phyloP scores from a whole-genome alignment of 2,888 invertebrate species.

The Bedellia somnulentella region DNA sequence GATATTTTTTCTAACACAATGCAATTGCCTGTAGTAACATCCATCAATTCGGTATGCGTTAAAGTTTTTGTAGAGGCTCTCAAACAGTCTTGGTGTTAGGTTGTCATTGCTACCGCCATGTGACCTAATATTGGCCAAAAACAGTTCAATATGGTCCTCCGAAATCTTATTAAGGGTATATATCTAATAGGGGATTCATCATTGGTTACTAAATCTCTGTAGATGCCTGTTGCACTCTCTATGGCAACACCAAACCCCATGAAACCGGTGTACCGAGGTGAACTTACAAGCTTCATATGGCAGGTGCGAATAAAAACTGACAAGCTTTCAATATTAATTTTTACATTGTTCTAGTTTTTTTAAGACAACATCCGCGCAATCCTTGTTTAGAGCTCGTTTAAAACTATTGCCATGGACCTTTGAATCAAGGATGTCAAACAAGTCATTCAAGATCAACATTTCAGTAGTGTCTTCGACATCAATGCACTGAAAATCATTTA shows the following conservation, averaged over 20 bases:
- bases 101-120: background rate
- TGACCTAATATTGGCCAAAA: background rate
- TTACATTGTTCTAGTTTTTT: background rate
- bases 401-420: background rate
- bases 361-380: background rate
- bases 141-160: background rate
- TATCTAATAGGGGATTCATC: background rate
- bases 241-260: background rate
- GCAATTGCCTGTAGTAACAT: too few species aligned
- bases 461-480: background rate
- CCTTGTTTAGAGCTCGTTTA: background rate
- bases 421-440: background rate
- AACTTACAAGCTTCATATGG: background rate
- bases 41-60: background rate
- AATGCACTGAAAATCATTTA: background rate
- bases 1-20: background rate
- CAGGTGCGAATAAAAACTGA: background rate
- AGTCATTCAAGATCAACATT: background rate
- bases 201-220: background rate
- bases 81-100: background rate
- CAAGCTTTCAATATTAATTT: background rate
- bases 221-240: background rate
- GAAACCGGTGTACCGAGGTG: background rate
- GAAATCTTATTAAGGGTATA: background rate
- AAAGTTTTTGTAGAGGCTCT: background rate